Evolutionary conservation across 2,888 invertebrate species (phyloP), one percentile per base, ranked within the genome.

Genomic region (Pristionchus japonicus): DNA sequence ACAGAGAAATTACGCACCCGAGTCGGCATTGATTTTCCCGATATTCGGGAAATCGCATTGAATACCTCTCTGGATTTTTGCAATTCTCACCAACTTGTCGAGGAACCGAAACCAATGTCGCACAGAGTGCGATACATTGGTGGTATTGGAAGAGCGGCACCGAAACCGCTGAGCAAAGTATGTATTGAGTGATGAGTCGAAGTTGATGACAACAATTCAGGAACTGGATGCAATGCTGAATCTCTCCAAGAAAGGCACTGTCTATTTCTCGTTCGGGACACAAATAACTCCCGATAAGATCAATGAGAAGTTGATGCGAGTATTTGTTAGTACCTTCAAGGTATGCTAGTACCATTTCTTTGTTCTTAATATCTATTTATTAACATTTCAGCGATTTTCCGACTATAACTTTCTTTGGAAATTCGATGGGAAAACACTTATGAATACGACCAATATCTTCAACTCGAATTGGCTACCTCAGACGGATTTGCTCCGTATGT

Each of bases 241-340:
- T n/a, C 57, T n/a, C 7, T 31, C 88, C 17, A 27, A 47, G 34
- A 89, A 64, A 23, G 92, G 92, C n/a, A 89, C 88, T 13, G 89
- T 92, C 23, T 67, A 92, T 20, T 92, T 92, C 85, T 91, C 92
- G n/a, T 92, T 91, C 80, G 92, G 92, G 23, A 90, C 92, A 0
- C 91, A 91, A 37, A 70, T 70, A 3, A 17, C 13, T 23, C 37
- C 70, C 23, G 70, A 70, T 15, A 70, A 70, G 20, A 20, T 70
- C 37, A 70, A 3, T 37, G 70, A 70, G 3, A 37, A 20, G 1
- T 11, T 77, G 7, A 43, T 15, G 70, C 70, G 37, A 1, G 40
- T 23, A 9, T 70, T 70, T n/a, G 23, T 70, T 37, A 70, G 23
- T 17, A 70, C 70, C 4, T 70, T 70, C 37, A 70, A 70, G 37